Evolutionary conservation across 2,113 vertebrate species (phyloP).

Genomic region (Xiphophorus couchianus): DNA sequence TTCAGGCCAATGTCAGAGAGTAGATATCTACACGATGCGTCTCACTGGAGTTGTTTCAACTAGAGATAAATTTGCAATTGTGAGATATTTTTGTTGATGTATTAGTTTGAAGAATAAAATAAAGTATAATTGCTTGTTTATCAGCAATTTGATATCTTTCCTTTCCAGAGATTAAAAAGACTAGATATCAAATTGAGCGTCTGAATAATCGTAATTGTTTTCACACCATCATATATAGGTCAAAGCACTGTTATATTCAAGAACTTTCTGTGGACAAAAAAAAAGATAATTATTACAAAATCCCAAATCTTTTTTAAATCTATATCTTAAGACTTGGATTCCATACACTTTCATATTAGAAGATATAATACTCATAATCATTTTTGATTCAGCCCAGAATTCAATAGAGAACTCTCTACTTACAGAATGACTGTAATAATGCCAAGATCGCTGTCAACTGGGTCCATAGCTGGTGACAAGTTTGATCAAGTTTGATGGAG

Average conservation of each 20-base stretch:
- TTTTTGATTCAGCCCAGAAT: conserved; percentile 20
- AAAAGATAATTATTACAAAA: not conserved
- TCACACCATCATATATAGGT: not conserved
- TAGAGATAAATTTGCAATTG: not conserved
- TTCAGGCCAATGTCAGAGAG: not conserved
- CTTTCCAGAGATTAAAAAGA: not conserved
- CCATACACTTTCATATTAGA: not conserved
- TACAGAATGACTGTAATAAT: conserved; percentile 89
- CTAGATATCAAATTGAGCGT: not conserved
- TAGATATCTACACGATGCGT: not conserved
- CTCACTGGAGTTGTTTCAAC: not conserved
- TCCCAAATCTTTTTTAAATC: not conserved
- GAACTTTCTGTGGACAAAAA: not conserved
- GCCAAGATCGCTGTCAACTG: conserved; percentile 80
- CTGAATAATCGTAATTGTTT: not conserved
- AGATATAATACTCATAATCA: conserved; percentile 13
- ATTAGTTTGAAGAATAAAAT: not conserved
- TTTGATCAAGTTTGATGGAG: conserved; percentile 32
- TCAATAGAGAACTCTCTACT: conserved; percentile 69
- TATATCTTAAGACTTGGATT: not conserved
- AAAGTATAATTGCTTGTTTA: not conserved
- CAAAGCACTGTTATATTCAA: not conserved
- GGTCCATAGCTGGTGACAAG: conserved; percentile 76
- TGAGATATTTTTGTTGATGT: not conserved
- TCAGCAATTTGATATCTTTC: too few species aligned